Evolutionary conservation across 1,140 invertebrate genomes (phyloP).

Genomic region (Drosophila mauritiana): DNA sequence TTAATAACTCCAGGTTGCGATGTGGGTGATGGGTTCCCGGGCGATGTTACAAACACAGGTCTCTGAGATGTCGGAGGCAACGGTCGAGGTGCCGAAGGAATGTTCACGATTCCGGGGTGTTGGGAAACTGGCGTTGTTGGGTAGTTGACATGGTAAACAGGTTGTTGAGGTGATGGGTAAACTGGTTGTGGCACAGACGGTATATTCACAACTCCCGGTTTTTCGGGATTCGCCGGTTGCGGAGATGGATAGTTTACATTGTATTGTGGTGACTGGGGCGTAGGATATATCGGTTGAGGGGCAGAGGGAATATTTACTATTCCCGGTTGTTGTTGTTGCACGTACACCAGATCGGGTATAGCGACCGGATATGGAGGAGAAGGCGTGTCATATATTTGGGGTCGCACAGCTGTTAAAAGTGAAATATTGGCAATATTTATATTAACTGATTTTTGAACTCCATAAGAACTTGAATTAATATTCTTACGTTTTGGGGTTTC

Average conservation of each 20-base stretch:
- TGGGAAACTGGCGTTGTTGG: slow-evolving; percentile 13
- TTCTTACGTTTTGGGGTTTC: slow-evolving; percentile 85
- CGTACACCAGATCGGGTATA: slow-evolving; percentile 55
- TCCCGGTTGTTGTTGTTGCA: slow-evolving; percentile 87
- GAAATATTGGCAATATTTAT: background rate
- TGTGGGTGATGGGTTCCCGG: slow-evolving; percentile 1
- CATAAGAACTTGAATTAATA: background rate
- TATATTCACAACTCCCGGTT: slow-evolving; percentile 52
- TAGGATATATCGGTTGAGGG: slow-evolving; percentile 17
- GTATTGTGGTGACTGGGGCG: slow-evolving; percentile 17
- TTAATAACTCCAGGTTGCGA: slow-evolving; percentile 88
- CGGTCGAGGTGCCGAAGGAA: slow-evolving; percentile 35
- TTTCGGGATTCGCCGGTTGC: slow-evolving; percentile 8
- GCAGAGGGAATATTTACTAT: slow-evolving; percentile 85
- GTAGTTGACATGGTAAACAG: slow-evolving; percentile 42
- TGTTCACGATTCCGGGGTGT: slow-evolving; percentile 33
- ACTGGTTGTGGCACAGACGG: slow-evolving; percentile 33
- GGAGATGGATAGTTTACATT: slow-evolving; percentile 16
- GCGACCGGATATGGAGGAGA: slow-evolving; percentile 64
- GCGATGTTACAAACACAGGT: slow-evolving; percentile 8
- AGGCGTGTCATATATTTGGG: slow-evolving; percentile 59
- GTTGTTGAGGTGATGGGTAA: slow-evolving; percentile 23
- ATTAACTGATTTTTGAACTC: slow-evolving; percentile 8
- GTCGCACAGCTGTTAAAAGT: slow-evolving; percentile 11
- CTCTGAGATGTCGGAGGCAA: slow-evolving; percentile 22